Evolutionary conservation across 2,113 vertebrate genomes (phyloP), one percentile per base, ranked within the genome.

Genomic region (Syngnathoides biaculeatus): DNA sequence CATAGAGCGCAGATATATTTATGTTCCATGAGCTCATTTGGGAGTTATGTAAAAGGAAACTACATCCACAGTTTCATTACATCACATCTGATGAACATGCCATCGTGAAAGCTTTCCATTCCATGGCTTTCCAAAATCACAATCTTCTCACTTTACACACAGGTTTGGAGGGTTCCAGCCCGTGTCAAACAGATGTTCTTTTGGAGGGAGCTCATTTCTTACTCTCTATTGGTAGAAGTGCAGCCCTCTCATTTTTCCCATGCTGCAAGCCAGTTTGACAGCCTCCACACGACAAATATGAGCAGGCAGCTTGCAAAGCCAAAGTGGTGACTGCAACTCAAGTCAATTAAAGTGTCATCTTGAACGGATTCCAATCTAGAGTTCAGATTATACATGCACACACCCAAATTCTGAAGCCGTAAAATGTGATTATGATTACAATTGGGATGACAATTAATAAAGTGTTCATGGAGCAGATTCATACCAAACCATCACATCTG

Each of bases 351-450:
- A 59, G 35, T 27, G 62, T 2, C 14, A 24, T 2, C n/a, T 42
- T 2, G 30, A 22, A 3, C 15, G 14, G 20, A 62, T 62, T 42
- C 1, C 4, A 42, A 62, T 42, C n/a, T 43, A 42, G 12, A 43
- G 55, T 15, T 8, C 35, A 62, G 19, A 39, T 19, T 19, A 39
- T 38, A 17, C 68, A 61, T 4, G 11, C 11, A 77, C 39, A 68
- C 30, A 63, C 26, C 57, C 67, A 42, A 61, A 75, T 27, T 50
- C 61, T 22, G n/a, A 71, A 55, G 75, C 68, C 65, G 53, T 8
- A 67, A 65, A 72, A 88, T 85, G 75, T 89, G 88, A 77, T 86
- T 84, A 75, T 17, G 68, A 67, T 90, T 86, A 78, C 67, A 58
- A 26, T 19, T 10, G 26, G 59, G 62, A 57, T 42, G 66, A 59